Percentiles rank a stretch among this genome's conserved stretches.
phyloP scores from a whole-genome alignment of 1,140 invertebrate genomes.

The Ptiloglossa arizonensis region DNA sequence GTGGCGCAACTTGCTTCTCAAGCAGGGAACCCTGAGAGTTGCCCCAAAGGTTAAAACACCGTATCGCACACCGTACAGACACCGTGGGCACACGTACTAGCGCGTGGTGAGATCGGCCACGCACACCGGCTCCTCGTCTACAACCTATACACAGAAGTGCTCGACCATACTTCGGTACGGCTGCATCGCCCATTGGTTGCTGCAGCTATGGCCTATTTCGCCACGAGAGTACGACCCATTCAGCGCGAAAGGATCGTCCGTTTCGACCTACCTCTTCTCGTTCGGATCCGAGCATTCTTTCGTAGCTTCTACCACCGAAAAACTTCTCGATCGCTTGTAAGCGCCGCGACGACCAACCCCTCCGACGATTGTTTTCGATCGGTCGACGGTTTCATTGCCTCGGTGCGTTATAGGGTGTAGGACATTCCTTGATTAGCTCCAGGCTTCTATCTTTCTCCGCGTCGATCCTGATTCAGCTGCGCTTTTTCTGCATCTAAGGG shows the following conservation, averaged over 20 bases:
- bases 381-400: neutral
- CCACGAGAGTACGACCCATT: conserved; percentile 81
- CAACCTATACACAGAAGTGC: conserved; percentile 42
- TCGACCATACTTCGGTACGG: conserved; percentile 53
- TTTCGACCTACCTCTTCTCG: conserved; percentile 67
- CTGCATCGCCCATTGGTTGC: conserved; percentile 81
- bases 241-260: conserved; percentile 76
- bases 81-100: conserved; percentile 42
- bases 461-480: no score
- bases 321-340: conserved; percentile 49
- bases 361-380: conserved; percentile 29
- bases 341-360: conserved; percentile 18
- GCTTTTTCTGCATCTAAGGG: no score
- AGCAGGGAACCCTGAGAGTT: conserved; percentile 60
- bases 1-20: conserved; percentile 56
- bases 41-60: conserved; percentile 67
- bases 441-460: neutral
- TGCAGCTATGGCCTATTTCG: conserved; percentile 81
- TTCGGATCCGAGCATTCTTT: conserved; percentile 52
- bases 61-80: conserved; percentile 66
- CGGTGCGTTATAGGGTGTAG: no score
- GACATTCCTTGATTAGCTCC: neutral
- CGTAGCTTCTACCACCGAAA: conserved; percentile 48
- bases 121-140: conserved; percentile 25
- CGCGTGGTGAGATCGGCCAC: neutral